phyloP scores from a whole-genome alignment of 2,113 vertebrate genomes.

The Salvator merianae region DNA sequence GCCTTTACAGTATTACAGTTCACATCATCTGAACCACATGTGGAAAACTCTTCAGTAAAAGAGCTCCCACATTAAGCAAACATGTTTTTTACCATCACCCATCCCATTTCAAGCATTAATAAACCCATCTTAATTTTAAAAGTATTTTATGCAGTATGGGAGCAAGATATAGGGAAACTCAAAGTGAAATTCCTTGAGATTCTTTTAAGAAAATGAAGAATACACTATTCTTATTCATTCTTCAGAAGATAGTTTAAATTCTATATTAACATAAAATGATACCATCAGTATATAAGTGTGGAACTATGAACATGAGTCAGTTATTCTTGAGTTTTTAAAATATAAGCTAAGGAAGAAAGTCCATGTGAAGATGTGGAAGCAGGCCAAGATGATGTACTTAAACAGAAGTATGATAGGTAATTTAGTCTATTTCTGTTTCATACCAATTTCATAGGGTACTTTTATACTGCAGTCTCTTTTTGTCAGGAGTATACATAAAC shows the following conservation, averaged over 20 bases:
- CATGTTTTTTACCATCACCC: neutral
- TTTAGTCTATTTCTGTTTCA: neutral
- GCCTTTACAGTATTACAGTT: neutral
- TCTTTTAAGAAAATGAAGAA: neutral
- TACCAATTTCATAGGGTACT: neutral
- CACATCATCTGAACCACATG: neutral
- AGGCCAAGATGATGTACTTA: neutral
- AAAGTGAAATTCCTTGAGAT: neutral
- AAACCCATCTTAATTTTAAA: neutral
- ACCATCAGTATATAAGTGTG: neutral
- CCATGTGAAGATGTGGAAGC: too few species aligned
- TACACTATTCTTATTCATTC: neutral
- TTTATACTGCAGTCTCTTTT: too few species aligned
- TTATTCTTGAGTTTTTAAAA: neutral
- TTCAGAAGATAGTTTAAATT: neutral
- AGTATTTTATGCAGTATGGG: neutral
- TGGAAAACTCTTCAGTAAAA: neutral
- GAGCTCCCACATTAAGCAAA: neutral
- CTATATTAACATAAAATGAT: neutral
- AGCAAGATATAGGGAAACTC: neutral
- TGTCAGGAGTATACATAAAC: too few species aligned
- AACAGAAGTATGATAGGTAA: neutral
- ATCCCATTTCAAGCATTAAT: neutral
- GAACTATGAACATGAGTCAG: neutral
- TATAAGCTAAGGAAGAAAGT: neutral